phyloP scores from a whole-genome alignment of 2,888 invertebrate genomes.

The Scrobipalpa costella region DNA sequence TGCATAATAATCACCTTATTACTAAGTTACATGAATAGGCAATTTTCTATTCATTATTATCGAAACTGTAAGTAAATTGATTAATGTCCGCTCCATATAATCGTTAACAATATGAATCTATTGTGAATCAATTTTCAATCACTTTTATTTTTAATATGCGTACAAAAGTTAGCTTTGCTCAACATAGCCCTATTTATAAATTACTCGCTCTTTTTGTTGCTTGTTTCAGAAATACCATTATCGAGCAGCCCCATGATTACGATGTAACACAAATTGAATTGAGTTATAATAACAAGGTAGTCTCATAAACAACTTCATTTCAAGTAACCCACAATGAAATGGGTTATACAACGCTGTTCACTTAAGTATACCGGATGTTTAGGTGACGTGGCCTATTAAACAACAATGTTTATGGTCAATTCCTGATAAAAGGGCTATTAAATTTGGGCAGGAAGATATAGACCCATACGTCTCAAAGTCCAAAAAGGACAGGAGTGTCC shows the following conservation, averaged over 20 bases:
- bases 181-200: not conserved
- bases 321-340: not conserved
- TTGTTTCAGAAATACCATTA: not conserved
- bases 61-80: not conserved
- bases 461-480: not conserved
- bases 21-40: not conserved
- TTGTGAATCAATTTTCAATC: not conserved
- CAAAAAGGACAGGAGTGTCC: too few species aligned
- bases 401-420: not conserved
- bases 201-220: not conserved
- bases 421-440: not conserved
- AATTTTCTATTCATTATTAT: not conserved
- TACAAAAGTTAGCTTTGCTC: not conserved
- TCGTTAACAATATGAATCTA: not conserved
- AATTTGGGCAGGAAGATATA: not conserved
- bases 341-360: not conserved
- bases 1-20: too few species aligned
- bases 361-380: not conserved
- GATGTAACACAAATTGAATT: slow-evolving; percentile 8
- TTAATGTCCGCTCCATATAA: not conserved
- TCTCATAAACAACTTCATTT: not conserved
- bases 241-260: not conserved
- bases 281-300: slow-evolving; percentile 12
- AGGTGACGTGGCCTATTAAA: not conserved
- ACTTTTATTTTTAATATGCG: not conserved